Evolutionary conservation across 64 coral and sea anemone species (phyloP), one percentile per base, ranked within the genome.

Genomic region (Stichodactyla helianthus): DNA sequence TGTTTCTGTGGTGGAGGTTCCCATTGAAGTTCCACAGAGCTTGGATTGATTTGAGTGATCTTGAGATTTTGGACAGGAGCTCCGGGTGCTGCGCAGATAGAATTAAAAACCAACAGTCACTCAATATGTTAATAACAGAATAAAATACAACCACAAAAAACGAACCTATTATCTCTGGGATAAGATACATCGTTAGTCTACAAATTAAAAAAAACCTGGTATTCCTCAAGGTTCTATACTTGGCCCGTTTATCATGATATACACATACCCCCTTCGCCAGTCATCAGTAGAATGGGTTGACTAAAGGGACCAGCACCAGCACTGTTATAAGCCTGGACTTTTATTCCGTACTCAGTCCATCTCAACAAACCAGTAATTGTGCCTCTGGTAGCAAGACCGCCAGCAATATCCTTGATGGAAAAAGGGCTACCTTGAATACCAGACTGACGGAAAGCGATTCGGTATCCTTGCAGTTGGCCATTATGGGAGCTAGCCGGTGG

Each of bases 1-100:
- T 96, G 87, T 63, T 90, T 92, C 76, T 96, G 94, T 27, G 94
- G 91, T 6, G 94, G 94, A 17, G 94, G 91, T 51, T 96, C 85
- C 94, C 94, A 96, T 27, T 96, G 84, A 57, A 96, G 44, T 20
- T 89, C 82, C 7, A 96, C 88, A 27, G 89, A 92, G 67, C 83
- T 87, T 50, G 90, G 86, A 6, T 83, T 90, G 57, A 96, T 96
- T 13, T 77, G 64, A 10, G 88, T 52, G 54, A 96, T 89, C 71
- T 87, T 84, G 10, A 96, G 86, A 10, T 93, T 83, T 25, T 71
- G 85, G 5, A 89, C 89, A 7, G 94, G 80, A 56, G 94, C 84
- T 1, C 83, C 82, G 5, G 94, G 94, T 5, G 87, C 94, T 96
- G 64, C 54, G 88, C 82, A 5, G 76, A 3, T 88, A 53, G 8